Base-by-base conservation (phyloP, 2,113 vertebrate genomes). In the Ictalurus punctatus region DNA sequence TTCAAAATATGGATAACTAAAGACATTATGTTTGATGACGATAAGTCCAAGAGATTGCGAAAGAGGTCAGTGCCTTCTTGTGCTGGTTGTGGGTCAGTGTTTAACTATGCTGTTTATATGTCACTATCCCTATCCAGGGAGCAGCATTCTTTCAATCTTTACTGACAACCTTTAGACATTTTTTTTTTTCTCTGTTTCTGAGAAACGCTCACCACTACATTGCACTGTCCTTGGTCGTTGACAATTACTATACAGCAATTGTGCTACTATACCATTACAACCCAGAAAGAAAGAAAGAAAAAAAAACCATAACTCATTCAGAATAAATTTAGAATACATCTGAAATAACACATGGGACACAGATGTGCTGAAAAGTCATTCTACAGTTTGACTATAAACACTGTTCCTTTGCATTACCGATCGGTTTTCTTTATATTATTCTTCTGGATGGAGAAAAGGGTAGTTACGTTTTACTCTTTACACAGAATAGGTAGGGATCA, bases 71-170 rank as follows among this genome's bases (percentile, higher is more conserved):
- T 81, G 52, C 30, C 52, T 56, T 30, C 52, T 30, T 17, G 58
- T 81, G 27, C 27, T 30, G 52, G 52, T 52, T 56, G n/a, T 56
- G 52, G 78, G 52, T 81, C 48, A 56, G 52, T 81, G 78, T 81
- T 52, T 52, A 80, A 80, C 74, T 79, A 7, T 56, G 27, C 52
- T 80, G 78, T 80, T 80, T 80, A 80, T 80, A 54, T 56, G 78
- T 21, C 78, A 81, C 52, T 81, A 16, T 21, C 27, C 27, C 27
- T 30, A 56, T 56, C 16, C 48, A 19, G n/a, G 16, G 78, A 81
- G 52, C 16, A 54, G 78, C 78, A 30, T 80, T 80, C 78, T 54
- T 80, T 52, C 76, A 34, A 10, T 81, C 52, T 81, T 81, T 81
- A 81, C 52, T 81, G 78, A 30, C 52, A 81, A 81, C 44, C 40